Evolutionary conservation across 2,797 vertebrate species (phyloP), one percentile per base, ranked within the genome.

Genomic region (Neosilurus mollespiculum): DNA sequence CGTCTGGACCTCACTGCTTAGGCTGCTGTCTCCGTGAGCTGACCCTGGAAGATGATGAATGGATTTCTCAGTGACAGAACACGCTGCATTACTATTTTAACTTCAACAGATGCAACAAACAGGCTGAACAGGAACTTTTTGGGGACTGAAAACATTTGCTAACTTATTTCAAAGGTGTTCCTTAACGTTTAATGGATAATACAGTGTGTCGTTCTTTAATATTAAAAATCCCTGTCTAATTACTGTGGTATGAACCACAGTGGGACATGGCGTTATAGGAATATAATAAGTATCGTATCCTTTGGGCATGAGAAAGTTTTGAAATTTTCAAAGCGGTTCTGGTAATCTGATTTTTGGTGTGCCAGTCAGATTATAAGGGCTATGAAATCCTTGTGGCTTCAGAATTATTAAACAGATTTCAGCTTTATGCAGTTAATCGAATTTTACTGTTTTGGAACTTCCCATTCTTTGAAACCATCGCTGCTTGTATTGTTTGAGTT

Each of bases 401-500:
- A 51, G n/a, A 51, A 49, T 64, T 62, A 43, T 75, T 43, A 22
- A 7, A 16, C 56, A 24, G 1, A 16, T 24, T 49, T 83, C 54
- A 49, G 2, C 26, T 62, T 30, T 56, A 49, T 8, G 20, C 9
- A 43, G 26, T 59, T 61, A 49, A 49, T 20, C 20, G 6, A 49
- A n/a, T 26, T 14, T 16, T 53, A 10, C 34, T 65, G 37, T 24
- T 66, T 81, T 62, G 43, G 26, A 78, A 15, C 30, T n/a, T 43
- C 20, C 18, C 18, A 43, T 43, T n/a, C 20, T 61, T 59, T 59
- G 2, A 37, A 76, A n/a, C 18, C 0, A 30, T 37, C 30, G 11
- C 73, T 59, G 54, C 30, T 59, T 3, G 11, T 15, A 37, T 37
- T 59, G 53, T 76, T 37, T 62, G 53, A 83, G 61, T 85, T 34